Percentiles rank a stretch among this genome's conserved stretches.
Conservation (phyloP, 2,113 vertebrate genomes). For the Terrapene triunguis region DNA sequence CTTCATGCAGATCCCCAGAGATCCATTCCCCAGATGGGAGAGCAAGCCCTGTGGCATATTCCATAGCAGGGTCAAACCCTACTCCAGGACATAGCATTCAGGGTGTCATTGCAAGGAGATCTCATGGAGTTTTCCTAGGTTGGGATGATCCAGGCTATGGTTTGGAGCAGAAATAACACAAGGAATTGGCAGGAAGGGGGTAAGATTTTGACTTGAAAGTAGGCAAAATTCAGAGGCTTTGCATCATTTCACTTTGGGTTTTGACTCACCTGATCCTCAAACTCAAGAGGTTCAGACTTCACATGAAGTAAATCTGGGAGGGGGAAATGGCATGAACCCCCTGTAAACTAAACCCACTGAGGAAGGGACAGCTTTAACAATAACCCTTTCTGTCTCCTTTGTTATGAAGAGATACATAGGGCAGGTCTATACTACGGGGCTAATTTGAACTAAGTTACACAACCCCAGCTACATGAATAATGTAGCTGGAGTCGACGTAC, state of each 20-base stretch:
- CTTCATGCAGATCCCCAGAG: too few species aligned
- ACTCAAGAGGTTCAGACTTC: neutral
- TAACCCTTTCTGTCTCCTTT: neutral
- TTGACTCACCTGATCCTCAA: neutral
- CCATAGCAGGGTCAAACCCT: neutral
- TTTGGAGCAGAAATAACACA: neutral
- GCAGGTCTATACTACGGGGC: too few species aligned
- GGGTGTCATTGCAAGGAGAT: neutral
- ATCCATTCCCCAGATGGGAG: neutral
- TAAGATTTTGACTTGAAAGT: neutral
- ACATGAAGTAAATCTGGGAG: neutral
- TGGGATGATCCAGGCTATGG: neutral
- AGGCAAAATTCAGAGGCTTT: neutral
- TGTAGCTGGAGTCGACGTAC: too few species aligned
- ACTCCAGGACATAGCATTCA: neutral
- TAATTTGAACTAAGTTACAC: too few species aligned
- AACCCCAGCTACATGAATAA: too few species aligned
- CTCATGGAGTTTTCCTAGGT: neutral
- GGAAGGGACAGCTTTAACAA: neutral
- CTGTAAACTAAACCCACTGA: neutral
- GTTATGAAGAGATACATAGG: neutral
- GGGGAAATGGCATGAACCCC: neutral
- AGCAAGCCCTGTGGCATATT: neutral
- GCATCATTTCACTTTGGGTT: neutral
- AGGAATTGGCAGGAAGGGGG: neutral